phyloP scores from a whole-genome alignment of 2,797 vertebrate genomes.

The Chiloscyllium punctatum region DNA sequence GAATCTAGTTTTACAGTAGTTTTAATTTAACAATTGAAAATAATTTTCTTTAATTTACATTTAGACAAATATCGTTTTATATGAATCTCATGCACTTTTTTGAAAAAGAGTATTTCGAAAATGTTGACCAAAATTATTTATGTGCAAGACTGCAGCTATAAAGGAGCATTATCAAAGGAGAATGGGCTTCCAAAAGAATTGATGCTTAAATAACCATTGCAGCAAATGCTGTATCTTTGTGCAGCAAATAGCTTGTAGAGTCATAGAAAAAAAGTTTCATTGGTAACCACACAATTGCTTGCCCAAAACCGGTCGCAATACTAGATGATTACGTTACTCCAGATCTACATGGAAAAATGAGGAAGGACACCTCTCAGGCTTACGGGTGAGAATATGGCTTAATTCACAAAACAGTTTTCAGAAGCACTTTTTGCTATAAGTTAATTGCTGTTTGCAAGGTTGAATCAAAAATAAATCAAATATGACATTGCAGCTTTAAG shows the following conservation, averaged over 20 bases:
- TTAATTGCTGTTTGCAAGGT: neutral
- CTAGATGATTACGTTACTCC: neutral
- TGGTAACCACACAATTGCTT: neutral
- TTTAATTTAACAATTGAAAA: neutral
- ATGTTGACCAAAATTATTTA: neutral
- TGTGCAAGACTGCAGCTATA: neutral
- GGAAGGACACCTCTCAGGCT: neutral
- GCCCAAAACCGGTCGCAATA: neutral
- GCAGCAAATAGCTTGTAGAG: neutral
- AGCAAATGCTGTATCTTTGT: neutral
- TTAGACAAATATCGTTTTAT: neutral
- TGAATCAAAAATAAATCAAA: neutral
- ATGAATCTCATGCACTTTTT: neutral
- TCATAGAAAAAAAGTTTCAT: neutral
- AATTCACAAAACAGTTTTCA: neutral
- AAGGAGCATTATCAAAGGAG: neutral
- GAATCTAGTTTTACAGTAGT: neutral
- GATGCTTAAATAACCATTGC: neutral
- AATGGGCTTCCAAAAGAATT: neutral
- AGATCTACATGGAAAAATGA: neutral
- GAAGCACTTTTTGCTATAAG: neutral
- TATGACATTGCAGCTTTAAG: neutral
- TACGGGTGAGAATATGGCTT: neutral
- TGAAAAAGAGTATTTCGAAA: neutral
- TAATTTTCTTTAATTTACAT: neutral